Evolutionary conservation across 2,888 invertebrate species (phyloP).

Genomic region (Gari tellinella): DNA sequence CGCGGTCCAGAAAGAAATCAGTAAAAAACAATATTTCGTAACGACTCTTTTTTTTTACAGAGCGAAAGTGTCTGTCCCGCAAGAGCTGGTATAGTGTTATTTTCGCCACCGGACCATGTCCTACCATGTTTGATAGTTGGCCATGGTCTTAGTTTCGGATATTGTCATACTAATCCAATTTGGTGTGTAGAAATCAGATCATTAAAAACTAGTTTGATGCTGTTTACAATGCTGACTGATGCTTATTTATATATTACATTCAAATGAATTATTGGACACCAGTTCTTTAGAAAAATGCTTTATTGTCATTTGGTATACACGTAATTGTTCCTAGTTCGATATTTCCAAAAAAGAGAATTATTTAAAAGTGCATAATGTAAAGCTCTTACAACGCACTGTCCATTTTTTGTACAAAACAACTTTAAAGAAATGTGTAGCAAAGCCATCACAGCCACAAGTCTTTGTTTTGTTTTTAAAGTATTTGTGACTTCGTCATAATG

Average conservation of each 20-base stretch:
- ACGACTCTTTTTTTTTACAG: too few species aligned
- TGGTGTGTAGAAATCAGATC: too few species aligned
- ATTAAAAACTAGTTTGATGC: conserved; percentile 39
- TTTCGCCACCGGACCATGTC: too few species aligned
- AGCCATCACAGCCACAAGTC: conserved; percentile 7
- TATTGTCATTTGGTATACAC: conserved; percentile 11
- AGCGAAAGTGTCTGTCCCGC: too few species aligned
- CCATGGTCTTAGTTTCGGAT: too few species aligned
- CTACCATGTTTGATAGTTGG: too few species aligned
- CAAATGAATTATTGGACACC: conserved; percentile 38
- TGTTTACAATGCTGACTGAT: conserved; percentile 39
- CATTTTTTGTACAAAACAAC: conserved; percentile 1
- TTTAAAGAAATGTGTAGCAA: conserved; percentile 1
- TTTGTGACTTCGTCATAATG: not conserved
- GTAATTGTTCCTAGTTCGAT: too few species aligned
- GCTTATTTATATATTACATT: conserved; percentile 46
- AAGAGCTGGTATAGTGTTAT: too few species aligned
- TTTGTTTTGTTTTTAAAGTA: conserved; percentile 6
- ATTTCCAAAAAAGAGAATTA: conserved; percentile 14
- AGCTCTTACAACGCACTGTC: conserved; percentile 29
- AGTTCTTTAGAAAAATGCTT: conserved; percentile 41
- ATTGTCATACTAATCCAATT: too few species aligned
- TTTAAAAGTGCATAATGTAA: conserved; percentile 29
- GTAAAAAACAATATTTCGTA: too few species aligned
- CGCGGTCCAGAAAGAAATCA: too few species aligned